Conservation (phyloP, 2,888 invertebrate species). For the Drosophila cognata region DNA sequence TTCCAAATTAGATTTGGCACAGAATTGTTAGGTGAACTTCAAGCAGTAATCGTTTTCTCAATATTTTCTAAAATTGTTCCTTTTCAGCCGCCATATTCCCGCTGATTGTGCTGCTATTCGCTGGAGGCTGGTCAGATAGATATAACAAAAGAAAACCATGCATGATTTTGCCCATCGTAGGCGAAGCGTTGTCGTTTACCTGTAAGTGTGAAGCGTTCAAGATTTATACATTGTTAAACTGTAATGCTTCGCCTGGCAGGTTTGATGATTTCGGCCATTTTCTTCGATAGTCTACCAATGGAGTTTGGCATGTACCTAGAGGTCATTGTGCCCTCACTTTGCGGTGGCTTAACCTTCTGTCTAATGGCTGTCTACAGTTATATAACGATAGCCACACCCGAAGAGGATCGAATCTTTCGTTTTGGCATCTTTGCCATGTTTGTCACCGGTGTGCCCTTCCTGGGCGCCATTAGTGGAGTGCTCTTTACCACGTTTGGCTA, state of each 20-base stretch:
- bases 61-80: not conserved
- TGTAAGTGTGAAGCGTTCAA: constrained; percentile 63
- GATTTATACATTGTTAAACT: not conserved
- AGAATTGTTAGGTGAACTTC: not conserved
- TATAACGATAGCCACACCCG: constrained; percentile 84
- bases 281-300: constrained; percentile 83
- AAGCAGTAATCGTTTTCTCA: not conserved
- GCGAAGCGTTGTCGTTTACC: constrained; percentile 79
- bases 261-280: constrained; percentile 83
- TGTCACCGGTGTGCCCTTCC: constrained; percentile 81
- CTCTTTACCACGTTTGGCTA: constrained; percentile 82
- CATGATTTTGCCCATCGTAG: constrained; percentile 83
- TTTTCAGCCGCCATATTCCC: constrained; percentile 83
- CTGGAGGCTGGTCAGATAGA: constrained; percentile 85
- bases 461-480: constrained; percentile 83
- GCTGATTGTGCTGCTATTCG: constrained; percentile 84
- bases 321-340: constrained; percentile 83
- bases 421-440: constrained; percentile 85
- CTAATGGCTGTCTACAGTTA: constrained; percentile 85
- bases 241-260: constrained; percentile 56
- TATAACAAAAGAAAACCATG: constrained; percentile 84
- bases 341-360: constrained; percentile 84
- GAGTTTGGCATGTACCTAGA: constrained; percentile 84
- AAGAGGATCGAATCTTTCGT: constrained; percentile 84
- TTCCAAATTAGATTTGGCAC: not conserved